Evolutionary conservation across 2,113 vertebrate genomes (phyloP), one percentile per base, ranked within the genome.

Genomic region (Pseudorhombus dupliciocellatus): DNA sequence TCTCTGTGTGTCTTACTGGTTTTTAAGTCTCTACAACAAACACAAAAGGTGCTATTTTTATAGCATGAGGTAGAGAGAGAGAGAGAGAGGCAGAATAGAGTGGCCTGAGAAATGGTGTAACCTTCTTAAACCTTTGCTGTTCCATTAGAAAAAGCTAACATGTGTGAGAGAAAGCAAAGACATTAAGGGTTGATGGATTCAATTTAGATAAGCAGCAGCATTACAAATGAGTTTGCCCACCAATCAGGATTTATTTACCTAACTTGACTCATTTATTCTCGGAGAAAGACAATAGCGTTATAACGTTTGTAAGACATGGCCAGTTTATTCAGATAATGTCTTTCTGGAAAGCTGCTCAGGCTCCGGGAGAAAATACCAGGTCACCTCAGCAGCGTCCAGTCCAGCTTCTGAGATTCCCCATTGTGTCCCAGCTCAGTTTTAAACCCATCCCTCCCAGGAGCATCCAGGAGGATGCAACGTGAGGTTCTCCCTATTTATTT

Each of bases 1-100:
- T 66, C 22, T 63, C 61, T 79, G 18, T 46, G 52, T 21, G 37
- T 66, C 58, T 42, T 66, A 71, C 70, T 73, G 25, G 55, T 40
- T 57, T 75, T 63, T 58, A 55, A 42, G 56, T 64, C 64, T 59
- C 30, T 46, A 12, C 52, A 61, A 15, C 62, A 70, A 80, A 72
- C 63, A 73, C 63, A 80, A 68, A 62, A 11, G 28, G 2, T 8
- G 59, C 73, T 69, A 75, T 80, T 86, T 81, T 70, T 73, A 20
- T 55, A 69, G 46, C 62, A 37, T 25, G 28, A 48, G 51, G 26
- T 24, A 28, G 7, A 60, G 42, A 34, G 21, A 7, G 51, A 62
- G 52, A n/a, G 51, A 62, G 52, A n/a, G 7, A 30, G 60, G 57
- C 4, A 46, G 6, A 52, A 44, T 62, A 70, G 4, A 53, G 24